Evolutionary conservation across 2,888 invertebrate genomes (phyloP).

Genomic region (Brachyptera putata): DNA sequence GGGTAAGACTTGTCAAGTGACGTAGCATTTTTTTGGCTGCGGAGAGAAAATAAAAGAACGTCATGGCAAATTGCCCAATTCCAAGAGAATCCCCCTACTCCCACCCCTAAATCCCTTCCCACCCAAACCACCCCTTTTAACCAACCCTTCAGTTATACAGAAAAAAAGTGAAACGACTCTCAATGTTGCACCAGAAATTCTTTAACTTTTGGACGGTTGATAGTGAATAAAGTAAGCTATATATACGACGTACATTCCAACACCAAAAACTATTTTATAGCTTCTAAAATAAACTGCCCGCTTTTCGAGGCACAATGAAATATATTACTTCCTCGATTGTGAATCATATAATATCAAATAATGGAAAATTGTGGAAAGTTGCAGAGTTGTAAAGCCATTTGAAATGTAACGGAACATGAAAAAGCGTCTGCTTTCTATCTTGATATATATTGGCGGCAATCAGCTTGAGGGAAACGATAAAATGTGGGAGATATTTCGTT

Average conservation of each 20-base stretch:
- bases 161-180: neutral
- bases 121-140: neutral
- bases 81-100: slow-evolving; percentile 3
- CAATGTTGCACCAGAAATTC: neutral
- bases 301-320: slow-evolving; percentile 1
- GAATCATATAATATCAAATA: slow-evolving; percentile 4
- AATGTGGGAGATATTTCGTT: too few species aligned
- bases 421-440: too few species aligned
- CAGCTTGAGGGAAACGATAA: too few species aligned
- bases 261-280: neutral
- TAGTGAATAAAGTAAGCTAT: slow-evolving; percentile 18
- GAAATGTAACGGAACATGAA: too few species aligned
- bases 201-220: neutral
- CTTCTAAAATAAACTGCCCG: neutral
- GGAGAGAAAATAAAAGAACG: neutral
- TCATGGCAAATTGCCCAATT: slow-evolving; percentile 20
- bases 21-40: neutral
- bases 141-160: neutral
- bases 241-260: too few species aligned
- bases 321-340: neutral
- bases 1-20: neutral
- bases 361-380: neutral
- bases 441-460: too few species aligned
- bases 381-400: too few species aligned
- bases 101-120: neutral